Conservation (phyloP, 2,113 vertebrate species). For the Menidia beryllina region DNA sequence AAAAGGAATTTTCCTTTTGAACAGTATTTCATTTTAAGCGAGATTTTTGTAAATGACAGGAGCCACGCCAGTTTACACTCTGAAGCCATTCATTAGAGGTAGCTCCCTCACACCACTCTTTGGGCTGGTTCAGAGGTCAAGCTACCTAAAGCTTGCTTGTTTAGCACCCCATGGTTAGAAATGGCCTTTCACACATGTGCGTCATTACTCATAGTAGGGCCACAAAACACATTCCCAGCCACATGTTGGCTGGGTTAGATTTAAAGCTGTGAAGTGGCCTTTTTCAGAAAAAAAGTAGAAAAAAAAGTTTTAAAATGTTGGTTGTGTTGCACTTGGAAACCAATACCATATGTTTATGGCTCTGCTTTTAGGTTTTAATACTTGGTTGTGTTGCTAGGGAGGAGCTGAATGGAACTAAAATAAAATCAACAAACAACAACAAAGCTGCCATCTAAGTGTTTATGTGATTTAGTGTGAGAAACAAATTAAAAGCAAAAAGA, state of each 20-base stretch:
- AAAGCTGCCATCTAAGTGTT: constrained; percentile 51
- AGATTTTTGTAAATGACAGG: constrained; percentile 65
- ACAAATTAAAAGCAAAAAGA: constrained; percentile 3
- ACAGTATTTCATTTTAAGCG: constrained; percentile 58
- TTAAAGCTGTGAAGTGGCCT: constrained; percentile 60
- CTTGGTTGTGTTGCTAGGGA: constrained; percentile 74
- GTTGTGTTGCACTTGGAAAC: constrained; percentile 68
- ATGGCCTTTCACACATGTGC: constrained; percentile 70
- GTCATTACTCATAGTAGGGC: constrained; percentile 70
- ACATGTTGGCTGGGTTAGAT: constrained; percentile 71
- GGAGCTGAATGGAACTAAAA: constrained; percentile 61
- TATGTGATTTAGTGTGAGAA: constrained; percentile 68
- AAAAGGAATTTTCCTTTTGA: constrained; percentile 18
- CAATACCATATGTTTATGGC: constrained; percentile 76
- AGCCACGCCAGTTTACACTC: constrained; percentile 44
- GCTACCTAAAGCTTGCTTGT: constrained; percentile 61
- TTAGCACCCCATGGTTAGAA: constrained; percentile 63
- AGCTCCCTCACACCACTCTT: constrained; percentile 57
- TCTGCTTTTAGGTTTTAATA: constrained; percentile 79
- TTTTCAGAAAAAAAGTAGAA: constrained; percentile 41
- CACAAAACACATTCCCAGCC: constrained; percentile 62
- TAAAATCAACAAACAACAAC: constrained; percentile 69
- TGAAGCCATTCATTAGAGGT: constrained; percentile 70
- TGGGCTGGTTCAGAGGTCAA: constrained; percentile 73
- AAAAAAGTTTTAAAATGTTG: constrained; percentile 58